Conservation (phyloP, 2,113 vertebrate species). For the Gnathonemus echidnorhynchus region DNA sequence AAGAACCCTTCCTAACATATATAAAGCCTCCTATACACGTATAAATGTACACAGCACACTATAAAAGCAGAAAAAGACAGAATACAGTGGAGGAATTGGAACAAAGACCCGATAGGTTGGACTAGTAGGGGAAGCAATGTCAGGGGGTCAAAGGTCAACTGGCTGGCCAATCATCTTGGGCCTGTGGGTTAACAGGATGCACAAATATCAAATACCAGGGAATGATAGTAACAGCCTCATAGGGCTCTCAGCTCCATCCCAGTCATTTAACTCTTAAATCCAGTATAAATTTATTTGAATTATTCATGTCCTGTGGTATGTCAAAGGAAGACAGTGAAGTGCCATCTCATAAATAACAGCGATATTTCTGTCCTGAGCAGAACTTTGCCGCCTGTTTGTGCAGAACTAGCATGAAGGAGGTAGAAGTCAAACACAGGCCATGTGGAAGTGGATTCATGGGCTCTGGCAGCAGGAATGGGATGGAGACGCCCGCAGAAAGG, state of each 20-base stretch:
- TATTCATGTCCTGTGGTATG: not conserved
- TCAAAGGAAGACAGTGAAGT: not conserved
- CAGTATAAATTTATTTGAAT: not conserved
- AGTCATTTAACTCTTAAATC: not conserved
- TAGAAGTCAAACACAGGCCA: constrained; percentile 21
- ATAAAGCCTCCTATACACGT: not conserved
- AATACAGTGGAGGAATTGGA: not conserved
- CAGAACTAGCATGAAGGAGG: not conserved
- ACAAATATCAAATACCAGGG: not conserved
- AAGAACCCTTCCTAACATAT: not conserved
- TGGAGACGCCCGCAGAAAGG: constrained; percentile 12
- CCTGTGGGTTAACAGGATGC: not conserved
- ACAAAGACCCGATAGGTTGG: not conserved
- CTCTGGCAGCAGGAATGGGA: constrained; percentile 20
- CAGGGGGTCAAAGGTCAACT: not conserved
- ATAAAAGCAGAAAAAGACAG: not conserved
- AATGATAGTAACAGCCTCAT: not conserved
- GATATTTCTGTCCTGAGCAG: not conserved
- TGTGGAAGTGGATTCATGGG: constrained; percentile 16
- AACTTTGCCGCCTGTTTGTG: not conserved
- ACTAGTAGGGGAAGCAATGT: not conserved
- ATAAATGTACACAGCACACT: not conserved
- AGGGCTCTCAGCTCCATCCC: not conserved
- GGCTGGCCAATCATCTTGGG: not conserved
- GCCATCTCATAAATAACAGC: constrained; percentile 11